These are phyloP conservation scores for Synodontis membranacea DNA, from an alignment of 2,113 vertebrate species.

Conservation along the genomic window DNA sequence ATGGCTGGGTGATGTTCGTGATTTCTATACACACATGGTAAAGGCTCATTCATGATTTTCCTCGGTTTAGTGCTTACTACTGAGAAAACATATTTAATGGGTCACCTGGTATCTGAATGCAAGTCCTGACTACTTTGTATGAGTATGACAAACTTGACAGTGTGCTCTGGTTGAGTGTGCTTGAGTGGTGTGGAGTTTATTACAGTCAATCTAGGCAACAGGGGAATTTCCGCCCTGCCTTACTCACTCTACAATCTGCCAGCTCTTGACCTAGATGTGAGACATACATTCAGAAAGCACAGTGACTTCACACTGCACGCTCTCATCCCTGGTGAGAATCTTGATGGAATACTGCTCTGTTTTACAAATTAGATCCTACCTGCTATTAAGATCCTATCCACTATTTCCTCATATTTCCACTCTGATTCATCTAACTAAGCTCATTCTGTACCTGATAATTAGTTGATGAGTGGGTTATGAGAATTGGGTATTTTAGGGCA, in stretches of 20 bases:
- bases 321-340: neutral
- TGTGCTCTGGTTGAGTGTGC: slow-evolving; percentile 22
- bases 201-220: slow-evolving; percentile 44
- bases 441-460: neutral
- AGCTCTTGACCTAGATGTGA: slow-evolving; percentile 66
- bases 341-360: slow-evolving; percentile 13
- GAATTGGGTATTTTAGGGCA: neutral
- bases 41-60: neutral
- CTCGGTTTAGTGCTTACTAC: neutral
- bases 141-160: neutral
- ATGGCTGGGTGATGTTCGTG: neutral
- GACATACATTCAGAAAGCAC: slow-evolving; percentile 46
- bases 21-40: neutral
- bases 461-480: neutral
- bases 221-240: slow-evolving; percentile 58
- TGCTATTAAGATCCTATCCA: too few relatives aligned
- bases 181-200: slow-evolving; percentile 43
- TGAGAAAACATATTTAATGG: neutral
- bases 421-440: neutral
- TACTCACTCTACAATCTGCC: slow-evolving; percentile 62
- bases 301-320: slow-evolving; percentile 2
- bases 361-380: slow-evolving; percentile 23
- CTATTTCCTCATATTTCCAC: neutral
- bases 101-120: neutral
- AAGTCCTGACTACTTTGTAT: neutral